Evolutionary conservation across 2,113 vertebrate species (phyloP), one percentile per base, ranked within the genome.

Genomic region (Miniopterus natalensis): DNA sequence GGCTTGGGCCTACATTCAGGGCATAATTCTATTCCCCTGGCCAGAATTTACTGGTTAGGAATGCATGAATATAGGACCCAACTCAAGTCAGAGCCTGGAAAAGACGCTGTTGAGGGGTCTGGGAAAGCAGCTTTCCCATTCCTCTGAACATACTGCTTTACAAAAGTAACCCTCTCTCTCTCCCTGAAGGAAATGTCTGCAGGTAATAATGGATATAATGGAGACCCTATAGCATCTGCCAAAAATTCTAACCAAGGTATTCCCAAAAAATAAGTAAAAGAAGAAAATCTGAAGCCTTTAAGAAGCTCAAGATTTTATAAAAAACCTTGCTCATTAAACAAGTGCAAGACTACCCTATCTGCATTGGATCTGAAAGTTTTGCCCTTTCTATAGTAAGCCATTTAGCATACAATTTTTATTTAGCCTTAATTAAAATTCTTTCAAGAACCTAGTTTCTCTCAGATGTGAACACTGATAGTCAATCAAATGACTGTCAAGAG

Each of bases 371-470:
- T 94, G 5, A 51, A 91, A 96, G 42, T 78, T 70, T 3, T 71
- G 8, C 9, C 84, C n/a, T 68, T 75, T 51, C 83, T 75, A 61
- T 2, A 89, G 3, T 71, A 86, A 94, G 53, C 15, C 80, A 65
- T 88, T 79, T 65, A 74, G 31, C 3, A 73, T 8, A 27, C 45
- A 79, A 78, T 31, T 88, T 92, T 88, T 80, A 87, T 31, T 84
- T 66, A 71, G 29, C 42, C 23, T 92, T 79, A 85, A 85, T 61
- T 85, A 79, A 70, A 93, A 88, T 61, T 95, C 55, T 79, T 90
- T 74, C 5, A 84, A 73, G 31, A 91, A 79, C 4, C 23, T 93
- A 12, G 40, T 90, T 92, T 91, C 42, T 89, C 27, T 81, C 66
- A 63, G 61, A 90, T 68, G 13, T 55, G 53, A 88, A 93, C 14